A percentile compares a stretch with the other conserved stretches of the same genome.
Conservation (phyloP, 2,113 vertebrate species). For the Thunnus thynnus region DNA sequence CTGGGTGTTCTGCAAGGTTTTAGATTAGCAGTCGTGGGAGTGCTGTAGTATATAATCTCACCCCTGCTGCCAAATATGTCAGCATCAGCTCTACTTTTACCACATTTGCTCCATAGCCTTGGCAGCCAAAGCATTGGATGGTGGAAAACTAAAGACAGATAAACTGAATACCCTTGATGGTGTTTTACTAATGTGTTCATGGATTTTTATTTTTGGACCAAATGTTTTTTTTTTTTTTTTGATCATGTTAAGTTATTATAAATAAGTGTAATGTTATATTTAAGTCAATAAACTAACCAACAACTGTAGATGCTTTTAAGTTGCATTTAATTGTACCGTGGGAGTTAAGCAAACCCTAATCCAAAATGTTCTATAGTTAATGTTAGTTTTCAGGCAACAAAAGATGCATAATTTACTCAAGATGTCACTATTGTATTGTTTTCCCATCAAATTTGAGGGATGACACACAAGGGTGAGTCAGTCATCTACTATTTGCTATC, state of each 20-base stretch:
- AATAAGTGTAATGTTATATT: too few relatives aligned
- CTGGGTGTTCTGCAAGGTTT: slow-evolving; percentile 28
- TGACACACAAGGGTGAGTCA: too few relatives aligned
- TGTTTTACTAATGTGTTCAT: background rate
- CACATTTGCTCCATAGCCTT: slow-evolving; percentile 17
- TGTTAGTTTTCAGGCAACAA: background rate
- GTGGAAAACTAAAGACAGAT: slow-evolving; percentile 32
- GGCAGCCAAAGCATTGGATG: slow-evolving; percentile 23
- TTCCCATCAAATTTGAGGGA: too few relatives aligned
- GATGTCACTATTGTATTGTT: background rate
- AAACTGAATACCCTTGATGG: slow-evolving; percentile 15
- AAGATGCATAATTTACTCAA: background rate
- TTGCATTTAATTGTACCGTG: background rate
- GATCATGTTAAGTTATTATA: too few relatives aligned
- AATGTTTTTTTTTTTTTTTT: too few relatives aligned
- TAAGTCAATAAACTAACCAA: too few relatives aligned
- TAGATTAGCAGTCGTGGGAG: slow-evolving; percentile 44
- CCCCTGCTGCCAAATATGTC: slow-evolving; percentile 31
- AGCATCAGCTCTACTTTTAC: slow-evolving; percentile 2
- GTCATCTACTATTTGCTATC: background rate
- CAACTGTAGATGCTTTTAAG: background rate
- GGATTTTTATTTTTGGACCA: too few relatives aligned
- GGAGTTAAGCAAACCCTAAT: background rate
- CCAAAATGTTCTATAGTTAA: background rate
- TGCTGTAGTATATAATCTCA: slow-evolving; percentile 31